Conservation (phyloP, 2,113 vertebrate species). For the Hipposideros armiger region DNA sequence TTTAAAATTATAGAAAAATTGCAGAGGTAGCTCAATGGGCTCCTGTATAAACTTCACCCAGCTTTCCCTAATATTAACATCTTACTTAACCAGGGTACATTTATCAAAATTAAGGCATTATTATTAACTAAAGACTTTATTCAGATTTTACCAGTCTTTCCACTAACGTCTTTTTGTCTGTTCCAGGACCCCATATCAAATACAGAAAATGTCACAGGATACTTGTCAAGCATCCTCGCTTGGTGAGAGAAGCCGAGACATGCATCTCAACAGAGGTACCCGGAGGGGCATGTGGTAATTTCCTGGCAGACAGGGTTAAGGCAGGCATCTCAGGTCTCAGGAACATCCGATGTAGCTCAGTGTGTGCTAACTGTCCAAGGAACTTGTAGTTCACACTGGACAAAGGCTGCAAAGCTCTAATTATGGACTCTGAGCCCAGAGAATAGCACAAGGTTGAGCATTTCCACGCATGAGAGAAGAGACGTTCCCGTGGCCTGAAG, state of each 20-base stretch:
- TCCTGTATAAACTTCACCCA: background rate
- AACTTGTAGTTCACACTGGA: background rate
- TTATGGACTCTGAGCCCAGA: background rate
- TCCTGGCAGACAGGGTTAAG: no score
- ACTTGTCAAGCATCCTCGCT: background rate
- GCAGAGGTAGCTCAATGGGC: background rate
- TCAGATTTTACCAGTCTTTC: background rate
- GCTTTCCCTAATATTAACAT: background rate
- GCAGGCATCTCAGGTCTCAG: background rate
- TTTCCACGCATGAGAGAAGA: background rate
- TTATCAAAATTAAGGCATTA: background rate
- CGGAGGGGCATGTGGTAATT: no score
- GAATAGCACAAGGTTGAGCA: background rate
- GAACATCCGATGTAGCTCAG: background rate
- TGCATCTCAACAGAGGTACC: background rate
- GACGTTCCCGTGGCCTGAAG: background rate
- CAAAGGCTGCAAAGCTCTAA: background rate
- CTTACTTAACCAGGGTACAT: background rate
- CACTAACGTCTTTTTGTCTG: background rate
- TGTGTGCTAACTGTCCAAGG: background rate
- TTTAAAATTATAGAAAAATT: constrained; percentile 3
- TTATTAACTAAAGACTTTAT: background rate
- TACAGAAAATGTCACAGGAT: background rate
- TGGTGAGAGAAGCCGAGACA: background rate
- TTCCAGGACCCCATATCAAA: background rate